Evolutionary conservation across 2,113 vertebrate species (phyloP).

Genomic region (Ariopsis seemanni): DNA sequence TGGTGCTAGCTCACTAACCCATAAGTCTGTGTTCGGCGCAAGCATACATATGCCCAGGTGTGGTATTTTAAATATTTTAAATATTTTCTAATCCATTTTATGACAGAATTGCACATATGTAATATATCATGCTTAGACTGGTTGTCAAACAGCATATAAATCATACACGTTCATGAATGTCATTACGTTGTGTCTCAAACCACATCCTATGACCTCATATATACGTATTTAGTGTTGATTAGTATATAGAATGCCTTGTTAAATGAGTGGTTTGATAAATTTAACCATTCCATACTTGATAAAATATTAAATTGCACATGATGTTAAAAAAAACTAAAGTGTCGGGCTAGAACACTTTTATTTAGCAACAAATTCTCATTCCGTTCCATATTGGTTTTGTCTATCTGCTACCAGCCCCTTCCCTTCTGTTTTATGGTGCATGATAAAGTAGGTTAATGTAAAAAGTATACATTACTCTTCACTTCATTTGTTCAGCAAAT

Average conservation of each 20-base stretch:
- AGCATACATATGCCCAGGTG: not conserved
- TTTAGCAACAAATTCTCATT: not conserved
- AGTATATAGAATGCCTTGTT: not conserved
- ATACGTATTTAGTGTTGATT: no score
- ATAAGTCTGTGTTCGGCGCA: not conserved
- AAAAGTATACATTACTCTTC: not conserved
- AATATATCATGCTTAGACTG: not conserved
- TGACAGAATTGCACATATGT: constrained; percentile 12
- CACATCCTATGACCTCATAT: not conserved
- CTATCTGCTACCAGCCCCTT: not conserved
- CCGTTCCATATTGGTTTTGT: no score
- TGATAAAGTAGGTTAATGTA: not conserved
- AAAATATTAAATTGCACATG: not conserved
- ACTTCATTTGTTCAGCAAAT: not conserved
- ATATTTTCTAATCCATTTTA: not conserved
- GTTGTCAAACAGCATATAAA: not conserved
- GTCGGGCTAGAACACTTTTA: not conserved
- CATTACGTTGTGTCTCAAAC: not conserved
- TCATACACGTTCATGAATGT: not conserved
- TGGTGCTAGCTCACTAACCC: not conserved
- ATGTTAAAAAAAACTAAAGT: not conserved
- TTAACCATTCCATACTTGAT: not conserved
- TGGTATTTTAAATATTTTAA: not conserved
- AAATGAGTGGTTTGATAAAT: not conserved
- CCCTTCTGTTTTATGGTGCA: not conserved